phyloP scores from a whole-genome alignment of 2,797 vertebrate genomes.

The Rallus crepitans region DNA sequence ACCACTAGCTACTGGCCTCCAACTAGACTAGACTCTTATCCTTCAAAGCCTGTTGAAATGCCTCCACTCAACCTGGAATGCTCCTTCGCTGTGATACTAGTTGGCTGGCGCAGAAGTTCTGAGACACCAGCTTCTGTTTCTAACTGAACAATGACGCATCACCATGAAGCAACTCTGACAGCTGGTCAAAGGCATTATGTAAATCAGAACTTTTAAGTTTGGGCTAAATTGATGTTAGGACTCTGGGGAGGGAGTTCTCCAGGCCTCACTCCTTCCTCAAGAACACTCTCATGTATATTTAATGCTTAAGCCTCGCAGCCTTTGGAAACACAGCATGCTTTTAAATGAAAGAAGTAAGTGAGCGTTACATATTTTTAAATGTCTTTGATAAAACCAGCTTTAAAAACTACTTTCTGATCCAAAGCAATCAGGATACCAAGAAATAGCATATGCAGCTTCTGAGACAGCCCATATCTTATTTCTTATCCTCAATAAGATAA shows the following conservation, averaged over 20 bases:
- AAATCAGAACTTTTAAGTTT: neutral
- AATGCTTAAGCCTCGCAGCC: neutral
- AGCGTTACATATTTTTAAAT: neutral
- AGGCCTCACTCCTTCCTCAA: neutral
- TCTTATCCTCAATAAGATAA: neutral
- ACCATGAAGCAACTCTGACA: slow-evolving; percentile 9
- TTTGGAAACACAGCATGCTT: neutral
- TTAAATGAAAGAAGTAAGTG: neutral
- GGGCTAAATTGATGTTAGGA: neutral
- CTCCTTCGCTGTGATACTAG: neutral
- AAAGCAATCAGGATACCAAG: neutral
- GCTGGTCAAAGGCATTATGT: neutral
- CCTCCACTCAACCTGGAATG: neutral
- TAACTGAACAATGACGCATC: neutral
- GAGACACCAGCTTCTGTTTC: neutral
- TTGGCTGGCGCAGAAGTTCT: neutral
- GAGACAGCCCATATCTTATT: neutral
- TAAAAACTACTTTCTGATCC: slow-evolving; percentile 16
- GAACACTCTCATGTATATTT: neutral
- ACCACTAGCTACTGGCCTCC: too few species aligned
- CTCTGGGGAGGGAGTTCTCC: neutral
- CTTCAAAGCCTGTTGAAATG: neutral
- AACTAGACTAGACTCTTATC: neutral
- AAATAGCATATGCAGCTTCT: neutral
- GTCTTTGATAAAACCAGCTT: neutral